Percentiles rank a stretch among this genome's conserved stretches.
Evolutionary conservation across 2,113 vertebrate species (phyloP).

Genomic region (Corythaeola cristata): DNA sequence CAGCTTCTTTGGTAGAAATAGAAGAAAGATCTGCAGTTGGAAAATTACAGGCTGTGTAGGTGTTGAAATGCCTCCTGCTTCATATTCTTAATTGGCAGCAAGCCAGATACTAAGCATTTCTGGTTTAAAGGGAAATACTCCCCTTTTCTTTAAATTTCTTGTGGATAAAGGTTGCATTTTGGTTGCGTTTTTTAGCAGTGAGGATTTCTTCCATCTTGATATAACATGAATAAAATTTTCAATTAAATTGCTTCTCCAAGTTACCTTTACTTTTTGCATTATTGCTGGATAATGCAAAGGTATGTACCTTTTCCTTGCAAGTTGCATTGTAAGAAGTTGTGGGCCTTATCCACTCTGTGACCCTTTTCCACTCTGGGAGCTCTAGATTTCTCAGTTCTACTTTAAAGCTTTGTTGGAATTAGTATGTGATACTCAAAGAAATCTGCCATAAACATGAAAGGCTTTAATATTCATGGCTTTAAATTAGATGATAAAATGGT

Average conservation of each 20-base stretch:
- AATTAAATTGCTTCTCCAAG: background rate
- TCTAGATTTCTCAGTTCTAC: background rate
- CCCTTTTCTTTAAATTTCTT: background rate
- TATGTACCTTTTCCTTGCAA: background rate
- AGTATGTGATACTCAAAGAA: background rate
- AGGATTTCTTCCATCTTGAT: background rate
- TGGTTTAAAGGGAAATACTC: slow-evolving; percentile 37
- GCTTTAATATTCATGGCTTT: background rate
- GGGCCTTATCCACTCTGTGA: background rate
- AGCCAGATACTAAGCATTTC: slow-evolving; percentile 37
- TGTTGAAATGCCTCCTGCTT: slow-evolving; percentile 63
- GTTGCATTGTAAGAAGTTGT: background rate
- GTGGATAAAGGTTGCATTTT: background rate
- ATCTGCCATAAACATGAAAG: background rate
- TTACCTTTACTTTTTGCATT: background rate
- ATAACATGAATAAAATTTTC: background rate
- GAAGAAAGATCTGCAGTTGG: slow-evolving; percentile 50
- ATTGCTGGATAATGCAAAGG: background rate
- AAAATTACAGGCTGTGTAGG: slow-evolving; percentile 71
- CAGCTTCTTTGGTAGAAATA: slow-evolving; percentile 25
- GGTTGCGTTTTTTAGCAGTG: background rate
- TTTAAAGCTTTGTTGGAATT: background rate
- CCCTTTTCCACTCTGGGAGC: background rate
- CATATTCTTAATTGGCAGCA: slow-evolving; percentile 51
- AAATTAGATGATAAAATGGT: background rate